Evolutionary conservation across 2,888 invertebrate species (phyloP).

Genomic region (Cremastinae sp.): DNA sequence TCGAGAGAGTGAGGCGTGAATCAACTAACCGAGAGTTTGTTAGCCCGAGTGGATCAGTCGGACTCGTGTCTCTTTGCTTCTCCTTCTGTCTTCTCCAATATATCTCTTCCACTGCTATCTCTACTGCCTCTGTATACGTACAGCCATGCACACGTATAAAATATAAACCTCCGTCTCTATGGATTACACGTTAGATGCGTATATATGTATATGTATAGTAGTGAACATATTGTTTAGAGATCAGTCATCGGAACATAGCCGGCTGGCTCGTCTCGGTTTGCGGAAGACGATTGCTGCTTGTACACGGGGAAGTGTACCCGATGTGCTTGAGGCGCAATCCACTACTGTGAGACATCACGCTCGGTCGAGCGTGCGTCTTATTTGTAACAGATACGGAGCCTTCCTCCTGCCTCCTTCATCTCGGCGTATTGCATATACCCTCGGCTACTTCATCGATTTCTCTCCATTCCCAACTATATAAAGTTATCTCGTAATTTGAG

Average conservation of each 20-base stretch:
- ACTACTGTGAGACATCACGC: conserved; percentile 36
- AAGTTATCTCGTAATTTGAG: too few relatives aligned
- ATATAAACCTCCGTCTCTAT: not conserved
- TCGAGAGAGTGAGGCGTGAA: conserved; percentile 33
- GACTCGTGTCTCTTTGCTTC: conserved; percentile 6
- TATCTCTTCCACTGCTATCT: too few relatives aligned
- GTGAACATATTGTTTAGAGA: conserved; percentile 34
- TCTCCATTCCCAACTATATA: too few relatives aligned
- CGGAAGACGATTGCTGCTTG: conserved; percentile 35
- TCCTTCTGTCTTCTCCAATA: conserved; percentile 1
- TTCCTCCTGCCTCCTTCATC: too few relatives aligned
- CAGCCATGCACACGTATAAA: not conserved
- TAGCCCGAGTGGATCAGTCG: conserved; percentile 42
- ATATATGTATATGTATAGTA: not conserved
- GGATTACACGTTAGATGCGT: not conserved
- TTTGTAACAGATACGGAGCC: not conserved
- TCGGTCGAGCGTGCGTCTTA: conserved; percentile 36
- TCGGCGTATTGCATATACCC: too few relatives aligned
- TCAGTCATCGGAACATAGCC: conserved; percentile 48
- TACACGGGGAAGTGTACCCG: conserved; percentile 26
- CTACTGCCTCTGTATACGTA: too few relatives aligned
- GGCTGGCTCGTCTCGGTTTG: conserved; percentile 33
- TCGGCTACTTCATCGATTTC: too few relatives aligned
- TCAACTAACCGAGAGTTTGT: conserved; percentile 48
- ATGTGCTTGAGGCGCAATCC: conserved; percentile 19